Evolutionary conservation across 2,797 vertebrate species (phyloP), one percentile per base, ranked within the genome.

Genomic region (Crenuchus spilurus): DNA sequence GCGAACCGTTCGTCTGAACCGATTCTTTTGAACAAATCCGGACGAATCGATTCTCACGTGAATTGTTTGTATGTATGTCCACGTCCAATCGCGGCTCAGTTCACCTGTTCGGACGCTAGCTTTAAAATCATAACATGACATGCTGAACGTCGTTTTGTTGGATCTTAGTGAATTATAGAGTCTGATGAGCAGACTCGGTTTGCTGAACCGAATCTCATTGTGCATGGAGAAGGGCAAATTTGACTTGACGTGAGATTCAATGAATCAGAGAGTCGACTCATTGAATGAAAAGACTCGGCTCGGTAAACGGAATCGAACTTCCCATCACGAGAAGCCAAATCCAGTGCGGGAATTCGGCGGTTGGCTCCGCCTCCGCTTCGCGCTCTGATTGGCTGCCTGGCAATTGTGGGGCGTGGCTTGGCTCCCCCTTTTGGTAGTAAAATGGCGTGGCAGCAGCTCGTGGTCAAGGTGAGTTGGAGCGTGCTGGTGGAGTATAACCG

Each of bases 381-480:
- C 74, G 76, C 70, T 60, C 52, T 31, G 71, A 92, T 92, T 92
- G 92, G 93, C 62, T 85, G 73, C 52, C 0, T 67, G 26, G 75
- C 16, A 18, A 76, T 77, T 81, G 77, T 87, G 75, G 82, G 80
- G 77, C 90, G 92, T 84, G 85, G 80, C 95, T 96, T 95, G 94
- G 95, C 74, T 85, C 30, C 84, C 80, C 85, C 85, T 85, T 69
- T 58, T 73, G 75, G 85, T 85, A 85, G 81, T 86, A 39, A 84
- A 75, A 86, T 73, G 87, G 89, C 90, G 92, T 89, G 85, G 79
- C 84, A 82, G 88, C 85, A 86, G 87, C 88, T 90, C 86, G 88
- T 90, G 92, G 93, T 95, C 95, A 97, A 96, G 96, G 94, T 96
- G 94, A 95, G 96, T 96, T 96, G 96, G 91, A 93, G 94, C 91